These are phyloP conservation scores for Nerophis lumbriciformis DNA, from an alignment of 2,113 vertebrate genomes.

Conservation along the genomic window DNA sequence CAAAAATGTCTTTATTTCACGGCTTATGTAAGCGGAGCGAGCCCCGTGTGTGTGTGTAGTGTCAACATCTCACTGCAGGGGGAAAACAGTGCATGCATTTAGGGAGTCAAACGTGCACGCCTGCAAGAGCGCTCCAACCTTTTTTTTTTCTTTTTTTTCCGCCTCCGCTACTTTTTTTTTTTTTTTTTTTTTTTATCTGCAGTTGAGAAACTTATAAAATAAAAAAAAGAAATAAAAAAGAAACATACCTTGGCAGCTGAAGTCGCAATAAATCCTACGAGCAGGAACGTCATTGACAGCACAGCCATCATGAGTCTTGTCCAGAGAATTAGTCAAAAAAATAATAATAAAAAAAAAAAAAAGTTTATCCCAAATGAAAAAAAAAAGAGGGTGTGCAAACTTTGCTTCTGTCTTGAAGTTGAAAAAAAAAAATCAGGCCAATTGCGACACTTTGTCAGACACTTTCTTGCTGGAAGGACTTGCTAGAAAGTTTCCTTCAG, in stretches of 20 bases:
- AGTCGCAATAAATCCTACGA: constrained; percentile 76
- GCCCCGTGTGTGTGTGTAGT: constrained; percentile 17
- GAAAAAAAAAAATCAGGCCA: constrained; percentile 25
- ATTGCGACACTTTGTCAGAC: constrained; percentile 60
- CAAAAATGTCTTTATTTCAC: constrained; percentile 29
- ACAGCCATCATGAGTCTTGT: constrained; percentile 80
- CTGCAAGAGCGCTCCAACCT: neutral
- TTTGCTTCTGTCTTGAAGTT: constrained; percentile 19
- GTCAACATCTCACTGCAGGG: constrained; percentile 28
- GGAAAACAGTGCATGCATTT: constrained; percentile 23
- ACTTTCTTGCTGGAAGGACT: constrained; percentile 35
- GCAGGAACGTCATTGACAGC: constrained; percentile 77
- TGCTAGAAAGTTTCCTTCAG: constrained; percentile 38
- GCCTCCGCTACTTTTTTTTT: neutral
- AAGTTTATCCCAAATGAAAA: neutral
- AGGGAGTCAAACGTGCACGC: neutral
- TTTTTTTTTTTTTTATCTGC: no score
- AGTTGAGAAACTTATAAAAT: no score
- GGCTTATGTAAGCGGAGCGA: constrained; percentile 41
- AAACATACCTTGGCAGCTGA: constrained; percentile 81
- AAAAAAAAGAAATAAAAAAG: neutral
- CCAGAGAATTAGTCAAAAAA: constrained; percentile 1
- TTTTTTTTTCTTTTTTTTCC: constrained; percentile 1
- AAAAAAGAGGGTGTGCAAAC: constrained; percentile 35
- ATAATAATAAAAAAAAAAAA: neutral